phyloP scores from a whole-genome alignment of 2,113 vertebrate genomes.

The Pterocles gutturalis region DNA sequence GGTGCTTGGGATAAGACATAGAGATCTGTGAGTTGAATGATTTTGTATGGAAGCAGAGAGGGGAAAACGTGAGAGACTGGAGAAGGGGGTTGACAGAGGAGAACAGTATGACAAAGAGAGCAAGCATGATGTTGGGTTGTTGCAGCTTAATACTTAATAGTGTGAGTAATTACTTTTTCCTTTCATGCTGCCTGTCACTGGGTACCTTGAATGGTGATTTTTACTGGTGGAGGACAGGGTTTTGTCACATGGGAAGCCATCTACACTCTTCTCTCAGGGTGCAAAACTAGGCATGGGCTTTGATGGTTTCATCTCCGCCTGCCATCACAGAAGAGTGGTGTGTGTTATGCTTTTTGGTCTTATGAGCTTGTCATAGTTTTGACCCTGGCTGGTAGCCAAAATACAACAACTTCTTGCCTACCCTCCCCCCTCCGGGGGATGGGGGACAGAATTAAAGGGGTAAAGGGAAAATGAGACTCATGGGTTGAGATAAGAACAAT shows the following conservation, averaged over 20 bases:
- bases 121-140: fast-evolving
- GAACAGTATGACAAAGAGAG: neutral
- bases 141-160: neutral
- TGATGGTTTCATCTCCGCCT: neutral
- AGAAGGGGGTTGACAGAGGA: neutral
- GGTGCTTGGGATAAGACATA: neutral
- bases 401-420: too few relatives aligned
- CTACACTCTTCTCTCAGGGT: neutral
- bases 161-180: neutral
- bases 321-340: fast-evolving
- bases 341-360: neutral
- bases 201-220: neutral
- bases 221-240: neutral
- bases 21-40: neutral
- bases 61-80: neutral
- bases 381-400: too few relatives aligned
- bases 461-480: too few relatives aligned
- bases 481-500: too few relatives aligned
- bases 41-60: neutral
- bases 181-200: neutral
- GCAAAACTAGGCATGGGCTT: neutral
- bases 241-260: neutral
- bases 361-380: neutral
- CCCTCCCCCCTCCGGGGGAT: too few relatives aligned
- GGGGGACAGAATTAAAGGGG: too few relatives aligned